Conservation (phyloP, 2,888 invertebrate species). For the Linnaemya vulpina region DNA sequence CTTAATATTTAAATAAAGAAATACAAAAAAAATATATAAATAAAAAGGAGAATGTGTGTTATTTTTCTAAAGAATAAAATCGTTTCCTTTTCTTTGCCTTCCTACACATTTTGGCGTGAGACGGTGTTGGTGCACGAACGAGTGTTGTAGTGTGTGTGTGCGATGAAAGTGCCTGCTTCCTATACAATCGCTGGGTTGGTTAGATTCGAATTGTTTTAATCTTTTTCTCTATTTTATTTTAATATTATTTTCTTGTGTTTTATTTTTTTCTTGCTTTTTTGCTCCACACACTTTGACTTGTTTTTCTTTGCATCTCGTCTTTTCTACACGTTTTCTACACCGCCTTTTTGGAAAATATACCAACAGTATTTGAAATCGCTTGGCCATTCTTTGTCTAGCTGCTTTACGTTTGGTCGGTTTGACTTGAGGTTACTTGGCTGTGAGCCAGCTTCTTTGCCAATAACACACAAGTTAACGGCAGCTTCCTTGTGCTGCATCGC, state of each 20-base stretch:
- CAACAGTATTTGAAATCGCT: slow-evolving; percentile 66
- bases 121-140: neutral
- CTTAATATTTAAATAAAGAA: slow-evolving; percentile 51
- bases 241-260: slow-evolving; percentile 70
- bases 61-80: slow-evolving; percentile 50
- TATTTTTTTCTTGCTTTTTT: slow-evolving; percentile 43
- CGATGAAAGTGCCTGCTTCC: neutral
- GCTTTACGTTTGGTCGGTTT: slow-evolving; percentile 72
- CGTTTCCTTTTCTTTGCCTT: slow-evolving; percentile 58
- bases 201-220: slow-evolving; percentile 68
- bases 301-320: slow-evolving; percentile 66
- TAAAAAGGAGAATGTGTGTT: slow-evolving; percentile 31
- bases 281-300: neutral
- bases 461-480: slow-evolving; percentile 73
- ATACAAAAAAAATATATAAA: slow-evolving; percentile 1
- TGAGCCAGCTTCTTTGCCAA: slow-evolving; percentile 76
- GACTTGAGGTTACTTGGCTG: slow-evolving; percentile 76
- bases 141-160: neutral
- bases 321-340: slow-evolving; percentile 62
- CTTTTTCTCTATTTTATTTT: slow-evolving; percentile 77
- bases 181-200: slow-evolving; percentile 55
- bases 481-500: slow-evolving; percentile 29
- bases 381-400: slow-evolving; percentile 66
- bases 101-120: slow-evolving; percentile 20
- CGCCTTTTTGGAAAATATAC: slow-evolving; percentile 58